These are phyloP conservation scores for Pedionomus torquatus DNA, from an alignment of 2,113 vertebrate genomes.

Conservation along the genomic window DNA sequence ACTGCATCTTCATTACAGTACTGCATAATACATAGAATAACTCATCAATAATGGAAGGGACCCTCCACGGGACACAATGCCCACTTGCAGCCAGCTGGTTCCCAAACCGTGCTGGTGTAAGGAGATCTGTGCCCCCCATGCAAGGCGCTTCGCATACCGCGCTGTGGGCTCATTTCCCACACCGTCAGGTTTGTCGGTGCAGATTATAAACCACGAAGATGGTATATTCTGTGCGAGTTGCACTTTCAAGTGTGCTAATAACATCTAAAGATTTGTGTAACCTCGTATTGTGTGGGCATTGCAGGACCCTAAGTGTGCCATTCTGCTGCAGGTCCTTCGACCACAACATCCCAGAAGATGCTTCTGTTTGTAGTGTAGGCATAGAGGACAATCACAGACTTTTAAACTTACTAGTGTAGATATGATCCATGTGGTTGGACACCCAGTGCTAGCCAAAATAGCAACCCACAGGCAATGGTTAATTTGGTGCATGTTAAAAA, in stretches of 20 bases:
- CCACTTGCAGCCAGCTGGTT: background rate
- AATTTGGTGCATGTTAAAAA: background rate
- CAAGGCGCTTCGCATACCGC: rapidly evolving
- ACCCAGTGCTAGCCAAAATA: background rate
- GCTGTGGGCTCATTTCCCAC: rapidly evolving
- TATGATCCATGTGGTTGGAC: background rate
- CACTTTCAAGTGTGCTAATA: background rate
- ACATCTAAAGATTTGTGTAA: background rate
- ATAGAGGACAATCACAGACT: background rate
- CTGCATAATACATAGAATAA: conserved; percentile 47
- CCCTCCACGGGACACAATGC: background rate
- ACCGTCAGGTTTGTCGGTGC: background rate
- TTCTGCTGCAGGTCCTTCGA: background rate
- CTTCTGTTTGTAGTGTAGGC: background rate
- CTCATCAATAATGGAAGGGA: background rate
- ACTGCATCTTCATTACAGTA: conserved; percentile 39
- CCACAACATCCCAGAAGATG: background rate
- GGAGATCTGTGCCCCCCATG: background rate
- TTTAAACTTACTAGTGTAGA: background rate
- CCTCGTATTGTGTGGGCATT: background rate
- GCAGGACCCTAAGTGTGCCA: rapidly evolving
- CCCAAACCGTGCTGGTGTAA: background rate
- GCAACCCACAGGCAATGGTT: background rate
- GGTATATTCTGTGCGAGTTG: background rate
- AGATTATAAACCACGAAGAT: background rate